Evolutionary conservation across 2,888 invertebrate species (phyloP).

Genomic region (Mayetiola destructor): DNA sequence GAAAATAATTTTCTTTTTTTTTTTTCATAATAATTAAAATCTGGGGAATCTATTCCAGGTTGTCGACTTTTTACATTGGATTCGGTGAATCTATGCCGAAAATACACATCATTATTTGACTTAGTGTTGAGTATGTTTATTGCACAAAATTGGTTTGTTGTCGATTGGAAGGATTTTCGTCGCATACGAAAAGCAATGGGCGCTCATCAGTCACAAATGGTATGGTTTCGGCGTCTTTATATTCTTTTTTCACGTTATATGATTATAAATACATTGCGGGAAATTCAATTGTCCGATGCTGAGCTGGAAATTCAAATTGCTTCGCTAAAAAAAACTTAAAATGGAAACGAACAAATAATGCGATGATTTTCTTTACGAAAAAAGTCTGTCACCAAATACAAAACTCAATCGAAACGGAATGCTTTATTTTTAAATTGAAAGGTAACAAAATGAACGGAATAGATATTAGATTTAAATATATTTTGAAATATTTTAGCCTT

Average conservation of each 20-base stretch:
- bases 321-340: neutral
- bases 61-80: conserved; percentile 74
- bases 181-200: conserved; percentile 64
- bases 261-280: conserved; percentile 72
- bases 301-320: conserved; percentile 53
- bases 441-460: too few relatives aligned
- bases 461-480: too few relatives aligned
- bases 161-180: conserved; percentile 45
- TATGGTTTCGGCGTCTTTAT: conserved; percentile 88
- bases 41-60: conserved; percentile 39
- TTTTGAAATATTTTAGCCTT: too few relatives aligned
- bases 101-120: conserved; percentile 73
- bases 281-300: conserved; percentile 57
- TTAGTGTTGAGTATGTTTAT: conserved; percentile 63
- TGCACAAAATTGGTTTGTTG: conserved; percentile 63
- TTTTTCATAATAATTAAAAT: too few relatives aligned
- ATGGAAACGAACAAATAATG: neutral
- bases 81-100: conserved; percentile 69
- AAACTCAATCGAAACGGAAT: neutral
- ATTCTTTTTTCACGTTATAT: conserved; percentile 80
- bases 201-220: conserved; percentile 77
- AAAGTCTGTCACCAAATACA: neutral
- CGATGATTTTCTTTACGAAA: neutral
- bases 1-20: neutral
- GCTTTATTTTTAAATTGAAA: too few relatives aligned